phyloP scores from a whole-genome alignment of 2,888 invertebrate genomes.

The Chorisops tibialis region DNA sequence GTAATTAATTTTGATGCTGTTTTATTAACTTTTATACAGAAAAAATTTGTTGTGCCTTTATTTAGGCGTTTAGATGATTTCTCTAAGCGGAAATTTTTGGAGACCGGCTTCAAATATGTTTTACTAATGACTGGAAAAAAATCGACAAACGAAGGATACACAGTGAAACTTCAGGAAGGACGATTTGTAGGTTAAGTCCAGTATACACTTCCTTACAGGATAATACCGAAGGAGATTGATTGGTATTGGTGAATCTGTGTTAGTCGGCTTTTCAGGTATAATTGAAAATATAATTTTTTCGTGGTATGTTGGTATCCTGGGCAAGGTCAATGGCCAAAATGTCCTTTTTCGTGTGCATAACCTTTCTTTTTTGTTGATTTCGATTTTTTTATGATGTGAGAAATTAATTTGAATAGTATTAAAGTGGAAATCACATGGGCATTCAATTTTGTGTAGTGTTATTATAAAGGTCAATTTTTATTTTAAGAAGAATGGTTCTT shows the following conservation, averaged over 20 bases:
- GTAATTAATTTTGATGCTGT: constrained; percentile 62
- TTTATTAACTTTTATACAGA: constrained; percentile 31
- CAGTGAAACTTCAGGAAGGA: constrained; percentile 4
- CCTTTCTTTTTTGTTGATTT: too few species aligned
- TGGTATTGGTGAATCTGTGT: background rate
- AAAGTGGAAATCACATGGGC: too few species aligned
- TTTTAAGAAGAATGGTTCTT: too few species aligned
- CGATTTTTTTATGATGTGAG: too few species aligned
- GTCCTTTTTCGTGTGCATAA: background rate
- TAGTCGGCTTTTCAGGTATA: background rate
- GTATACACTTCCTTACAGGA: constrained; percentile 8
- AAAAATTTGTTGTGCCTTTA: constrained; percentile 6
- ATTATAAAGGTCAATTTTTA: too few species aligned
- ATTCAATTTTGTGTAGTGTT: too few species aligned
- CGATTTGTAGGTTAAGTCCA: constrained; percentile 10
- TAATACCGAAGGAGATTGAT: constrained; percentile 8
- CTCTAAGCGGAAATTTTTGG: background rate
- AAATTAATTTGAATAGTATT: too few species aligned
- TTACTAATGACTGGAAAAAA: too few species aligned
- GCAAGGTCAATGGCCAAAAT: background rate
- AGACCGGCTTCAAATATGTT: background rate
- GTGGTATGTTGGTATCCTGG: constrained; percentile 1
- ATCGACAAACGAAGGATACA: too few species aligned
- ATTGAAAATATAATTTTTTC: background rate
- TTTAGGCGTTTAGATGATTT: constrained; percentile 10